phyloP scores from a whole-genome alignment of 1,140 invertebrate species.

The Heliconius nattereri region DNA sequence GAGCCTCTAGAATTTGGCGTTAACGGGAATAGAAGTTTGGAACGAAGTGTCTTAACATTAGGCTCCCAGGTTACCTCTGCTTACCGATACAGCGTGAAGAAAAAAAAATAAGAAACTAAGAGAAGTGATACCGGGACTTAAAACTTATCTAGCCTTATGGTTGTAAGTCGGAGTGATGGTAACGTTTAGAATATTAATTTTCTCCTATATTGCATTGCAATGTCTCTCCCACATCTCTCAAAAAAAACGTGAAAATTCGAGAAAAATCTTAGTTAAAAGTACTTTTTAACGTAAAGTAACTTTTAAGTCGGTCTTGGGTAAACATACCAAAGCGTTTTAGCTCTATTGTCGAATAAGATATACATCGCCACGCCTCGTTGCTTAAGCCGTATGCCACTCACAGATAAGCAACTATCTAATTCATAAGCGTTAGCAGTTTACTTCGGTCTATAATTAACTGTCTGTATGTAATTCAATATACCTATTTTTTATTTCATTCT shows the following conservation, averaged over 20 bases:
- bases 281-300: too few relatives aligned
- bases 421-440: not conserved
- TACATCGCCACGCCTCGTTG: slow-evolving; percentile 15
- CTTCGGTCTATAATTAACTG: too few relatives aligned
- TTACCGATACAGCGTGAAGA: not conserved
- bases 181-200: too few relatives aligned
- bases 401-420: not conserved
- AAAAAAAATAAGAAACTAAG: not conserved
- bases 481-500: too few relatives aligned
- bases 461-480: too few relatives aligned
- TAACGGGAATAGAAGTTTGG: too few relatives aligned
- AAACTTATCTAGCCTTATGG: too few relatives aligned
- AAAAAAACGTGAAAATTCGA: not conserved
- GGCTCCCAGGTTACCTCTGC: not conserved
- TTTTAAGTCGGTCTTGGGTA: not conserved
- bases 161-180: too few relatives aligned
- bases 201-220: too few relatives aligned
- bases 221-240: too few relatives aligned
- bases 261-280: not conserved
- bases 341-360: slow-evolving; percentile 10
- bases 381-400: not conserved
- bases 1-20: too few relatives aligned
- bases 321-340: not conserved
- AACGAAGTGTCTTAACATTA: not conserved
- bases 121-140: too few relatives aligned